Base-by-base conservation (phyloP, 2,797 vertebrate species). In the Tarsius wallacei region DNA sequence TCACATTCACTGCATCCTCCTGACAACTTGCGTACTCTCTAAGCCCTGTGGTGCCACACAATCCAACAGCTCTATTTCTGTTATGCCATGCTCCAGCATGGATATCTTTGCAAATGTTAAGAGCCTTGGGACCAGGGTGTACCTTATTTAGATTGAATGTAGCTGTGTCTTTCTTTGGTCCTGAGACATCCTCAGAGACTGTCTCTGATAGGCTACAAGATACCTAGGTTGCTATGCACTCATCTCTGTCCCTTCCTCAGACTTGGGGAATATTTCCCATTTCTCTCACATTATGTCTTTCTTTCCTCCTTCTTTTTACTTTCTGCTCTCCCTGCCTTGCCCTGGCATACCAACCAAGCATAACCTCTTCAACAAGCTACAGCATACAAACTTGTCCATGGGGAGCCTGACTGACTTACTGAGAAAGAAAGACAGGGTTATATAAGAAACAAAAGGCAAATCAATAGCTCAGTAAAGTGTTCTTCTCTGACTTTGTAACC, bases 371-470 rank as follows among this genome's bases (percentile, higher is more conserved):
- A 83, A 0, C 71, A 49, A 93, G 14, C 24, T 53, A 9, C 24
- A 59, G 1, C 5, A 19, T 19, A 81, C 16, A 87, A 28, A 84
- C 11, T 77, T 89, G 19, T 87, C 16, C 6, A 68, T 68, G 15
- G 13, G 0, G 0, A 42, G 4, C 2, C 4, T 31, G 10, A 13
- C 1, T 71, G 16, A 77, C n/a, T 85, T 77, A 86, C 1, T 36
- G 36, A 47, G 90, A 68, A 86, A 97, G n/a, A 80, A 90, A 83
- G 5, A 21, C 83, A 11, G 26, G 3, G 74, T 66, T 78, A 61
- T 7, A 82, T 15, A 5, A 77, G 55, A 95, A 93, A 93, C 19
- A 55, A 55, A 93, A 84, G 49, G 77, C 19, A 94, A 74, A 73
- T 76, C 49, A 33, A 17, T 95, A 91, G 55, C 10, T 73, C 21